A percentile compares a stretch with the other conserved stretches of the same genome.
Conservation (phyloP, 2,797 vertebrate genomes). For the Lepidocolaptes lacrymiger region DNA sequence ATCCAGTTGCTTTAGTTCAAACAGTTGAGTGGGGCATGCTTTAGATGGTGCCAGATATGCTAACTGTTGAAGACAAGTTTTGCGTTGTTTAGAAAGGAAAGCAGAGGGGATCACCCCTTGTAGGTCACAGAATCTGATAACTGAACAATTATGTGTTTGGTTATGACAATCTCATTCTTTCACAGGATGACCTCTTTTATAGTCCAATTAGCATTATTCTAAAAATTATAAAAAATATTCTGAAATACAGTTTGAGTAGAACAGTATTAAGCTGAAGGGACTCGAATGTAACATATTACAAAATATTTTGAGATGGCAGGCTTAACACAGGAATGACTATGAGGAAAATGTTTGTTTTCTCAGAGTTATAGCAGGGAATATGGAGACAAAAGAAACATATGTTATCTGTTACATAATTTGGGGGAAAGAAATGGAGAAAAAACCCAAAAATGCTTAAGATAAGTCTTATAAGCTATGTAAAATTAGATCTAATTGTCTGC, state of each 20-base stretch:
- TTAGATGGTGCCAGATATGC: not conserved
- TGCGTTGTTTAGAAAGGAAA: not conserved
- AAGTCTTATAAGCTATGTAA: not conserved
- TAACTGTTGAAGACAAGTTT: not conserved
- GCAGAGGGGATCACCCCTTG: not conserved
- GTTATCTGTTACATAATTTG: accelerated
- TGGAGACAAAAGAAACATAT: not conserved
- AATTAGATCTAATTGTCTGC: not conserved
- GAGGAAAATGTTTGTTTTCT: not conserved
- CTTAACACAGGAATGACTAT: not conserved
- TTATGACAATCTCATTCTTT: not conserved
- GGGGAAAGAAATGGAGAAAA: not conserved
- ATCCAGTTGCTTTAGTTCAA: not conserved
- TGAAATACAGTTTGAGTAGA: not conserved
- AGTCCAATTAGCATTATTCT: not conserved
- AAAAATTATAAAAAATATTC: not conserved
- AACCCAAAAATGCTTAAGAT: not conserved
- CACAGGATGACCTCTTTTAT: not conserved
- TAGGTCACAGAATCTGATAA: not conserved
- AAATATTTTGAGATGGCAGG: not conserved
- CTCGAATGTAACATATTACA: not conserved
- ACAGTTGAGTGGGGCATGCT: not conserved
- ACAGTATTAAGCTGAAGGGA: not conserved
- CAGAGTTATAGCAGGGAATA: not conserved
- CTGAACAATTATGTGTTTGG: not conserved